Evolutionary conservation across 2,888 invertebrate genomes (phyloP), one percentile per base, ranked within the genome.

Genomic region (Nudaria mundana): DNA sequence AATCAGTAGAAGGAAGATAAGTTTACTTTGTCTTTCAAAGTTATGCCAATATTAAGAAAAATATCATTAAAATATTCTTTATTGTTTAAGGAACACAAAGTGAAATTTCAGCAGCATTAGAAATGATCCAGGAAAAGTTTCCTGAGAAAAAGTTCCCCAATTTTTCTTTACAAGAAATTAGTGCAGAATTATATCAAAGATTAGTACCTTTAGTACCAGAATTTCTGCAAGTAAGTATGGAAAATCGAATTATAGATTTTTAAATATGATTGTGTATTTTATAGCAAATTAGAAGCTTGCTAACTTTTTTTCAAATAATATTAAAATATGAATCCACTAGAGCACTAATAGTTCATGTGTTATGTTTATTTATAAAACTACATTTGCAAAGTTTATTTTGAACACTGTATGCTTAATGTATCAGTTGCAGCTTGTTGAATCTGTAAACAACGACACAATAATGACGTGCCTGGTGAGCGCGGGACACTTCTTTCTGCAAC

Each of bases 401-500:
- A 66, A 59, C 56, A 62, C 52, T 70, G 57, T 58, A 66, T 71
- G 59, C 63, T 71, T 30, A 65, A 44, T 46, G 5, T 56, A 29
- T 61, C 46, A 72, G 71, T 90, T 98, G 66, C 93, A 94, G 78
- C 90, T 99, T 53, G 94, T 98, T 65, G 97, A 97, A 80, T 96
- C 95, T 32, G 95, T 98, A 37, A 95, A 96, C 76, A 97, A 97
- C 71, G 98, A 99, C 85, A 96, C 98, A 15, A 93, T 94, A 48
- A 92, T 99, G 63, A 96, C 96, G 71, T 94, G 95, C 63, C 92
- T 98, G 69, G 93, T 97, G 52, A 92, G 93, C 51, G 95, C 97
- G 35, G 94, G 94, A 28, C 97, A 97, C 77, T 91, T 99, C 72
- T 99, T 98, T 88, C 91, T 99, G 43, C 98, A 98, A 80, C 95